phyloP scores from a whole-genome alignment of 1,140 invertebrate genomes.

The Wasmannia auropunctata region DNA sequence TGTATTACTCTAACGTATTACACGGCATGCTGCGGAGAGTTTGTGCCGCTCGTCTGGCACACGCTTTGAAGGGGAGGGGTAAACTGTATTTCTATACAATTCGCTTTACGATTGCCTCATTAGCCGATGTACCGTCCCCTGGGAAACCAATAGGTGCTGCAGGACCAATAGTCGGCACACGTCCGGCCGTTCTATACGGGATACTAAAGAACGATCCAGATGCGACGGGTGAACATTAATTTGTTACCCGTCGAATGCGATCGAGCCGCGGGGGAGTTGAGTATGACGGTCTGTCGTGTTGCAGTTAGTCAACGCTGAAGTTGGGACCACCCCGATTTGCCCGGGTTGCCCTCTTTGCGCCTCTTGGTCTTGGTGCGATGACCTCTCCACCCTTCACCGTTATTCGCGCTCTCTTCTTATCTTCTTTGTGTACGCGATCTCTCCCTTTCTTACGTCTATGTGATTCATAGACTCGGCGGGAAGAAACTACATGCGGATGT shows the following conservation, averaged over 20 bases:
- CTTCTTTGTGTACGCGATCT: constrained; percentile 42
- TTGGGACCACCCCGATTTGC: constrained; percentile 76
- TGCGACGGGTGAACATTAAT: constrained; percentile 74
- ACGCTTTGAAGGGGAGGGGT: neutral
- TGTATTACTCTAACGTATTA: neutral
- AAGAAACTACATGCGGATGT: constrained; percentile 57
- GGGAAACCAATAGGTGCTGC: neutral
- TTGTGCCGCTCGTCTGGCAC: neutral
- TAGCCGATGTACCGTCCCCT: neutral
- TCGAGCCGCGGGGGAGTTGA: constrained; percentile 72
- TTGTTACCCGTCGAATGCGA: constrained; percentile 77
- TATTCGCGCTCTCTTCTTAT: constrained; percentile 47
- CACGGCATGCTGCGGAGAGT: neutral
- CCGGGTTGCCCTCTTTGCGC: constrained; percentile 58
- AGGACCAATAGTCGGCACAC: neutral
- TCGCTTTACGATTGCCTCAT: neutral
- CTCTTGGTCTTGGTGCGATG: constrained; percentile 51
- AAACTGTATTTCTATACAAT: neutral
- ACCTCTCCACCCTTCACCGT: constrained; percentile 47
- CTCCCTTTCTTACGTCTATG: constrained; percentile 56
- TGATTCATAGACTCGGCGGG: constrained; percentile 67
- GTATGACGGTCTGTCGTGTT: constrained; percentile 80
- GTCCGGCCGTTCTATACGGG: neutral
- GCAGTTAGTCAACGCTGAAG: constrained; percentile 77
- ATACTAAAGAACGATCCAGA: constrained; percentile 46